Evolutionary conservation across 37 sponge, comb jelly and placozoan species (phyloP), one percentile per base, ranked within the genome.

Genomic region (Ianthella basta): DNA sequence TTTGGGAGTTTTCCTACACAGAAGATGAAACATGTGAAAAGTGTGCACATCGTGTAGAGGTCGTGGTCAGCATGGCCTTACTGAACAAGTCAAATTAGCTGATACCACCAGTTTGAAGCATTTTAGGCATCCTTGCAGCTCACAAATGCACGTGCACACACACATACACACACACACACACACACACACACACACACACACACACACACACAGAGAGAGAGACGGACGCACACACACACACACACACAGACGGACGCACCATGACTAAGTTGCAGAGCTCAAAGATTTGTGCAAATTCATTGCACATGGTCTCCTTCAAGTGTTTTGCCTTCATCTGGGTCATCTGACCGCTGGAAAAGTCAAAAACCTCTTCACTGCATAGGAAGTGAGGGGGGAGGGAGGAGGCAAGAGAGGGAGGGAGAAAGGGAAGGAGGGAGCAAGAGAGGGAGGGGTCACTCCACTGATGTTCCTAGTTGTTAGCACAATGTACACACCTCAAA

Each of bases 361-460:
- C 99, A 87, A 99, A 99, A 79, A 99, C 97, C 59, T 99, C 99
- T 80, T 99, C 99, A 90, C 98, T 98, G 86, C 23, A 83, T 38
- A 34, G 29, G 53, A 35, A 34, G 39, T 4, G 34, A 35, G 41
- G 15, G 35, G 34, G 0, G 53, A 23, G 32, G 8, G 50, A 8
- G 21, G 27, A 60, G 34, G 56, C 55, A 54, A 74, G 25, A 4
- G 29, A 40, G 25, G 61, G 37, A 44, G 3, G 8, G 50, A 44
- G 50, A 8, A 8, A 44, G 50, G 50, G 50, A 3, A 44, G 50
- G 50, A 44, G 65, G 65, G 29, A 27, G 59, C 18, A 57, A 57
- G 59, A 20, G 59, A 57, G 59, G 59, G 59, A 19, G n/a, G n/a
- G n/a, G n/a, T n/a, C n/a, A n/a, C n/a, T n/a, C n/a, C n/a, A n/a